Percentiles rank a stretch among this genome's conserved stretches.
These are phyloP conservation scores for Fregetta grallaria DNA, from an alignment of 2,113 vertebrate species.

Conservation along the genomic window DNA sequence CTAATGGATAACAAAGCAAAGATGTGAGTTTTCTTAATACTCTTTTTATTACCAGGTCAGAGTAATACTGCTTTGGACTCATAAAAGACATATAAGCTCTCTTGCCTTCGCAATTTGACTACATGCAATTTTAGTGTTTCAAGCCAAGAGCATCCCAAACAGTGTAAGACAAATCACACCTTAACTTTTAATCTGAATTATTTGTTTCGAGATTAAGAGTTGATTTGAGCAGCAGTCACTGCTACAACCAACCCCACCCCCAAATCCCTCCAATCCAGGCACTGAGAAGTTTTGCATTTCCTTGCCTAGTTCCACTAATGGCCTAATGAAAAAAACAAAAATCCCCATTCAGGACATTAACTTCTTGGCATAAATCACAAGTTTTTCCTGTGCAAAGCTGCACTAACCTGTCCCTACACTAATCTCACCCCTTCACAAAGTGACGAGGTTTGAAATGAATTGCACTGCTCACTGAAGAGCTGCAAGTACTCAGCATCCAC, in stretches of 20 bases:
- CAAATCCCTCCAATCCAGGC: too few relatives aligned
- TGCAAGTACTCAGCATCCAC: not conserved
- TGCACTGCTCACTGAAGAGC: not conserved
- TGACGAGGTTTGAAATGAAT: accelerated
- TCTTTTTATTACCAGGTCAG: not conserved
- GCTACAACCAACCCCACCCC: not conserved
- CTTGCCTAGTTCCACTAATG: not conserved
- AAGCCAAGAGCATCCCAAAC: not conserved
- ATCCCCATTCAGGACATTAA: not conserved
- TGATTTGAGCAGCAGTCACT: not conserved
- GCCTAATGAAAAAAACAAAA: not conserved
- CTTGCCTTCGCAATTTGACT: not conserved
- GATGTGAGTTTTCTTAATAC: not conserved
- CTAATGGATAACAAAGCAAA: not conserved
- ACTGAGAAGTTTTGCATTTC: not conserved
- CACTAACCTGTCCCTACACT: not conserved
- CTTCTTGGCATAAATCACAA: not conserved
- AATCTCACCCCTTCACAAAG: not conserved
- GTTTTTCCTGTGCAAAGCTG: not conserved
- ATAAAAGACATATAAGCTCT: not conserved
- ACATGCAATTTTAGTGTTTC: not conserved
- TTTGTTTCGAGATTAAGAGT: not conserved
- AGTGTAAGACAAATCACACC: not conserved
- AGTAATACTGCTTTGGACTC: not conserved
- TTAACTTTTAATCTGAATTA: not conserved